Evolutionary conservation across 1,140 invertebrate genomes (phyloP), one percentile per base, ranked within the genome.

Genomic region (Drosophila burlai): DNA sequence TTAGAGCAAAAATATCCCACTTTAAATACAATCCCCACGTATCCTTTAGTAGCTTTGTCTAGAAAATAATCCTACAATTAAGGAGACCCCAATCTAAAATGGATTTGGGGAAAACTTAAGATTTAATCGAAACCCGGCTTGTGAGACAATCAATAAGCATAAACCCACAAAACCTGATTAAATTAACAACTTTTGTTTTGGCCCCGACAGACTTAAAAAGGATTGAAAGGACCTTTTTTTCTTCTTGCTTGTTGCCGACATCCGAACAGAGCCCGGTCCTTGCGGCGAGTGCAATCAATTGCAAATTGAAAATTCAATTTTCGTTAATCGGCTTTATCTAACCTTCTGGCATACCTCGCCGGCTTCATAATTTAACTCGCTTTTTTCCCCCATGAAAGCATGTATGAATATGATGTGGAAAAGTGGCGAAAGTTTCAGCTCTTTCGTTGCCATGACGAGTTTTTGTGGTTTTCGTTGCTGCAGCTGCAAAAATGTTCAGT

Each of bases 261-360:
- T 43, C 47, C 43, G 29, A 36, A 11, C 24, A 21, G 36, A 38
- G 2, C n/a, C 24, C 15, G 24, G 38, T 54, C 31, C 58, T 45
- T 60, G 64, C 43, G 63, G 74, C 38, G 50, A 84, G 67, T 90
- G 81, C 81, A 85, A 90, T 90, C 86, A 82, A 83, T 85, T 81
- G 66, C 75, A 80, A 89, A 89, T 82, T 71, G 71, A 76, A 90
- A 90, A 90, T 91, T 90, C 71, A 90, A 91, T 90, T 90, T 84
- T 82, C 79, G 65, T 82, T 90, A 91, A 90, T 90, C 85, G 79
- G 86, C 82, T 90, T 90, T 75, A 68, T 67, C 61, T 76, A 85
- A 90, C 74, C 78, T 69, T 54, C 67, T 40, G 66, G 57, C 75
- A 76, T 73, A 59, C 63, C 73, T 50, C 81, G 31, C 62, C 65